Conservation (phyloP, 2,797 vertebrate species). For the Peromyscus melanophrys region DNA sequence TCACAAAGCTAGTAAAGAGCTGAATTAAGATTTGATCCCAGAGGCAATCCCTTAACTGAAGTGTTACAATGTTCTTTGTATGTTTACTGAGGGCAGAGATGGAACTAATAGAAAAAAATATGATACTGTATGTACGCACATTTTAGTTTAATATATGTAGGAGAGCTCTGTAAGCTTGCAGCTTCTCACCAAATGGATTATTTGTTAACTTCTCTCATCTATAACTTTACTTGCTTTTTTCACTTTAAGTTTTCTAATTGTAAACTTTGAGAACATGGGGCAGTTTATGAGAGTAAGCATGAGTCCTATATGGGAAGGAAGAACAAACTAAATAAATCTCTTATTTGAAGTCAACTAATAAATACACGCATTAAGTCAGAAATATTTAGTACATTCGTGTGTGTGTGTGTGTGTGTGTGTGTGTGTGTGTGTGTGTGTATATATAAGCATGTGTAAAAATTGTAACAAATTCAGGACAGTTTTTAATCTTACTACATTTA, state of each 20-base stretch:
- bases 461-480: not conserved
- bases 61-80: not conserved
- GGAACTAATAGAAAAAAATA: not conserved
- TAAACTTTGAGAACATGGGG: not conserved
- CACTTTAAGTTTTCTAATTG: not conserved
- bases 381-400: not conserved
- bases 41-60: not conserved
- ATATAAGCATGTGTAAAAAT: not conserved
- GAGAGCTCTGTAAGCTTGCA: not conserved
- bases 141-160: conserved; percentile 32
- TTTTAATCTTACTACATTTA: not conserved
- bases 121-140: not conserved
- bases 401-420: not conserved
- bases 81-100: not conserved
- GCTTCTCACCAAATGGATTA: not conserved
- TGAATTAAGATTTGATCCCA: not conserved
- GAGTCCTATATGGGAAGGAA: not conserved
- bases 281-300: not conserved
- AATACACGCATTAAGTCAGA: not conserved
- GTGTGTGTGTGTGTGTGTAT: not conserved
- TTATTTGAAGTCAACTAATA: not conserved
- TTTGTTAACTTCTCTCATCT: not conserved
- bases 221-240: conserved; percentile 20
- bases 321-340: not conserved
- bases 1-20: conserved; percentile 1